Conservation (phyloP, 2,797 vertebrate genomes). For the Adrianichthys oophorus region DNA sequence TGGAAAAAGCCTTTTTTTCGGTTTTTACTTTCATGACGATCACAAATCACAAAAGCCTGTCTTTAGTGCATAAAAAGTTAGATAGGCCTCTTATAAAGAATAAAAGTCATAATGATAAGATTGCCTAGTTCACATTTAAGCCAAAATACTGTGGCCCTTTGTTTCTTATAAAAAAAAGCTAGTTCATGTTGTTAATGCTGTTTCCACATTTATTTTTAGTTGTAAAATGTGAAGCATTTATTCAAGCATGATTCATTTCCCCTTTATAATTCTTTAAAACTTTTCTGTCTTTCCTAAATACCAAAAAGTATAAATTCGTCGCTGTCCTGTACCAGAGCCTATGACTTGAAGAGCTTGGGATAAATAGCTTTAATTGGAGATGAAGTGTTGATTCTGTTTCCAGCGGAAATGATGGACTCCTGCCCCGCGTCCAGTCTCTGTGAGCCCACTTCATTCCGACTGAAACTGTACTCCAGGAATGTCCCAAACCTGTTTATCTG, state of each 20-base stretch:
- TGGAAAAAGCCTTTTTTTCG: not conserved
- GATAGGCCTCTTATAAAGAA: constrained; percentile 7
- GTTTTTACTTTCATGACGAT: constrained; percentile 16
- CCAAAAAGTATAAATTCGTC: constrained; percentile 7
- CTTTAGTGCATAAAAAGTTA: constrained; percentile 62
- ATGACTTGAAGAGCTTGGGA: constrained; percentile 73
- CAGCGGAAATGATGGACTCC: constrained; percentile 81
- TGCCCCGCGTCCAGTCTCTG: constrained; percentile 75
- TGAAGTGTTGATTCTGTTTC: constrained; percentile 70
- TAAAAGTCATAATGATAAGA: constrained; percentile 3
- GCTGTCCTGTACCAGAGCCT: constrained; percentile 8
- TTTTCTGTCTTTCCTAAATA: not conserved
- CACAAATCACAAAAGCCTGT: constrained; percentile 20
- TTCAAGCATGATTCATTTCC: not conserved
- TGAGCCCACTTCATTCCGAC: constrained; percentile 79
- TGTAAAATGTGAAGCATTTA: constrained; percentile 9
- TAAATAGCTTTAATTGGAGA: constrained; percentile 71
- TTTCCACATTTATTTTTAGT: constrained; percentile 10
- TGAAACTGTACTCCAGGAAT: constrained; percentile 84
- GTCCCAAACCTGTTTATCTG: constrained; percentile 78
- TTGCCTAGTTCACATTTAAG: constrained; percentile 47
- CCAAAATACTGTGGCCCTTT: constrained; percentile 10
- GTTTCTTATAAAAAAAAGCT: constrained; percentile 9
- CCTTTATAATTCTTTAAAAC: constrained; percentile 18
- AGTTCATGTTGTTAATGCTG: constrained; percentile 2